Conservation (phyloP, 1,140 invertebrate species). For the Bombus fervidus region DNA sequence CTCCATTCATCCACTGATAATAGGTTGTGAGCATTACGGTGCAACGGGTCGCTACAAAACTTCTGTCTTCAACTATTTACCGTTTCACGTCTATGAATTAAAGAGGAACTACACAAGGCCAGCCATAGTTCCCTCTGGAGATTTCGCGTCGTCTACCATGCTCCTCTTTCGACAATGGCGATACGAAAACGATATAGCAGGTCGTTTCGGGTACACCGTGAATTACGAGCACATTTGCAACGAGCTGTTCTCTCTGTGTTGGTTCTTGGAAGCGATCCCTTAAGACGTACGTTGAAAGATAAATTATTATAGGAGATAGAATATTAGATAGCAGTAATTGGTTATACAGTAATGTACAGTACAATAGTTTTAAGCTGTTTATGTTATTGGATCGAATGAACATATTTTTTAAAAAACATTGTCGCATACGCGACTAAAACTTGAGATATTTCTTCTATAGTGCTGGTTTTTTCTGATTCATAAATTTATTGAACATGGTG, state of each 20-base stretch:
- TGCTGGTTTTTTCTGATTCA: too few relatives aligned
- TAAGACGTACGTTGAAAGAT: background rate
- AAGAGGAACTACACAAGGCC: background rate
- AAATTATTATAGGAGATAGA: background rate
- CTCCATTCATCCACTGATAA: background rate
- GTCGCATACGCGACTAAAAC: too few relatives aligned
- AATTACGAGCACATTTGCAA: background rate
- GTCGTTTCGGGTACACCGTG: background rate
- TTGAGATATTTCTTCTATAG: too few relatives aligned
- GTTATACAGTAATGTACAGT: background rate
- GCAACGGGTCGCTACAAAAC: background rate
- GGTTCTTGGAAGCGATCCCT: background rate
- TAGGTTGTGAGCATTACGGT: background rate
- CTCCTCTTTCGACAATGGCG: background rate
- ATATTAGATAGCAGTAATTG: background rate
- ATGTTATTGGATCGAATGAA: too few relatives aligned
- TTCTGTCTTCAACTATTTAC: slow-evolving; percentile 15
- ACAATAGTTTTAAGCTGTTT: too few relatives aligned
- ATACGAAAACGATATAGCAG: background rate
- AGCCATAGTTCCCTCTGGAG: background rate
- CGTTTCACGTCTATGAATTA: background rate
- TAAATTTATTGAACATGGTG: too few relatives aligned
- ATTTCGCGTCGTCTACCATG: background rate
- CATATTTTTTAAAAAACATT: too few relatives aligned
- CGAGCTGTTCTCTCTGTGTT: background rate